These are phyloP conservation scores for Notothenia rossii DNA, from an alignment of 2,113 vertebrate genomes.

Conservation along the genomic window DNA sequence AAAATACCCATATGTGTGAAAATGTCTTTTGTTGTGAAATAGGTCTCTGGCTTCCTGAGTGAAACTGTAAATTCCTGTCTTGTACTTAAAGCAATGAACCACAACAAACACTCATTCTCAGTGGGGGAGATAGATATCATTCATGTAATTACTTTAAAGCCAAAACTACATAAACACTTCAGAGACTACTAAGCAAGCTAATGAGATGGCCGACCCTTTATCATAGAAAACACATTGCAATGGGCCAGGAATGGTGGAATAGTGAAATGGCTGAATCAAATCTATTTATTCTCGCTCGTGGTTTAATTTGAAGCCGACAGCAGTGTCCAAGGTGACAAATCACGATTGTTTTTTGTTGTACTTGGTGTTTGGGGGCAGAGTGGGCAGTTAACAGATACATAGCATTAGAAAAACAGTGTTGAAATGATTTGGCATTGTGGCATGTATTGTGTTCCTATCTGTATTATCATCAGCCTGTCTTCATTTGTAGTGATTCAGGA, in stretches of 20 bases:
- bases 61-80: constrained; percentile 37
- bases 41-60: constrained; percentile 29
- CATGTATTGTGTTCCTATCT: not conserved
- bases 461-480: not conserved
- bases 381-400: not conserved
- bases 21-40: not conserved
- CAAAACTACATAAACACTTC: not conserved
- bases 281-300: not conserved
- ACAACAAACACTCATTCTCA: not conserved
- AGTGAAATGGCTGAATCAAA: not conserved
- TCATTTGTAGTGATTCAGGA: not conserved
- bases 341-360: not conserved
- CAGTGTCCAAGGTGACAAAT: not conserved
- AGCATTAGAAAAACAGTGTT: not conserved
- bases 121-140: constrained; percentile 5
- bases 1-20: constrained; percentile 10
- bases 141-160: not conserved
- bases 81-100: not conserved
- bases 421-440: not conserved
- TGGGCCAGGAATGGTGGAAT: constrained; percentile 23
- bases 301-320: not conserved
- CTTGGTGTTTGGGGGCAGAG: not conserved
- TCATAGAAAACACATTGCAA: constrained; percentile 24
- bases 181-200: not conserved
- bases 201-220: constrained; percentile 18